These are phyloP conservation scores for Cinclus mexicanus DNA, from an alignment of 2,113 vertebrate species.

Conservation along the genomic window DNA sequence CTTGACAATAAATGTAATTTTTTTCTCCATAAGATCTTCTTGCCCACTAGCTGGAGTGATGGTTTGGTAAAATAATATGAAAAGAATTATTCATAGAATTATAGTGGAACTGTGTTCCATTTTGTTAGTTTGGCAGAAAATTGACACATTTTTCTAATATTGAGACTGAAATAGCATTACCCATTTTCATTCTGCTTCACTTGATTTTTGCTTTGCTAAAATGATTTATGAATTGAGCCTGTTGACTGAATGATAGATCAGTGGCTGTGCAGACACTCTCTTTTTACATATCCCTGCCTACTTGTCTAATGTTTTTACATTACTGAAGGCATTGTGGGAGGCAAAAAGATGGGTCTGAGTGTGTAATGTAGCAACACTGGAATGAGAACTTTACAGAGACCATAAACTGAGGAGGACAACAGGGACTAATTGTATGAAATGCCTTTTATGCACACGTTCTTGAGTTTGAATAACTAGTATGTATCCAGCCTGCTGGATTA, in stretches of 20 bases:
- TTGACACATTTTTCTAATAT: background rate
- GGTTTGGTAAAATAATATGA: background rate
- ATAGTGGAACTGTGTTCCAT: background rate
- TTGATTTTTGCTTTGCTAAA: background rate
- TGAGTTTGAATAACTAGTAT: constrained; percentile 61
- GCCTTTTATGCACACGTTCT: constrained; percentile 63
- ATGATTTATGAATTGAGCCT: background rate
- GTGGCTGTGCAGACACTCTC: background rate
- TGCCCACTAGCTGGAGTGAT: background rate
- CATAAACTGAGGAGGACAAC: constrained; percentile 1
- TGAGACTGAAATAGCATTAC: background rate
- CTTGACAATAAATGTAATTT: background rate
- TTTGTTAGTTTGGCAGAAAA: background rate
- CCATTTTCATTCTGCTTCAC: background rate
- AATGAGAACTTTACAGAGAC: constrained; percentile 18
- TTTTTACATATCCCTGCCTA: background rate
- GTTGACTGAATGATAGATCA: background rate
- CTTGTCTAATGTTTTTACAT: background rate
- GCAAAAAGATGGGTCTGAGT: background rate
- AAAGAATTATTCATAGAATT: background rate
- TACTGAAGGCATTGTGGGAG: background rate
- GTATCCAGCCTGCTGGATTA: constrained; percentile 49
- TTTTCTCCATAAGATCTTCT: background rate
- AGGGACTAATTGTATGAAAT: constrained; percentile 63
- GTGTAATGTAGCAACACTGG: background rate